Conservation (phyloP, 1,140 invertebrate genomes). For the Saccostrea echinata region DNA sequence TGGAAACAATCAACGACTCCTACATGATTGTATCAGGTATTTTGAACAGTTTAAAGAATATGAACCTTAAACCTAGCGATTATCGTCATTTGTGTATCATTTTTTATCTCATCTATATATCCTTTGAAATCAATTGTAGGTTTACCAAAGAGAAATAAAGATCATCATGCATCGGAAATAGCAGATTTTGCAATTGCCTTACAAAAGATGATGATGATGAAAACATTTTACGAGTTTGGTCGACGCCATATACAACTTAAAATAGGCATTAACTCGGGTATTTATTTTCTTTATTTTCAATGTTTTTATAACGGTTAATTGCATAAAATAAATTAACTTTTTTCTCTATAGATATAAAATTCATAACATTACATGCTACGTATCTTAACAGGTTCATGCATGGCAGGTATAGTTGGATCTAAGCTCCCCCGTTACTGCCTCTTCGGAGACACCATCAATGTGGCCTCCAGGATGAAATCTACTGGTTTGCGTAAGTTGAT, state of each 20-base stretch:
- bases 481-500: constrained; percentile 59
- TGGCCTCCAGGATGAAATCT: constrained; percentile 70
- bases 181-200: constrained; percentile 86
- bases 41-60: neutral
- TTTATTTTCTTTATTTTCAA: neutral
- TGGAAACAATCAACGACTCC: constrained; percentile 78
- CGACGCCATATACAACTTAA: constrained; percentile 61
- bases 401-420: constrained; percentile 70
- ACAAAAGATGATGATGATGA: constrained; percentile 79
- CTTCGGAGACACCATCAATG: constrained; percentile 73
- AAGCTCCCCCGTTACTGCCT: constrained; percentile 70
- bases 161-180: constrained; percentile 89
- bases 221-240: constrained; percentile 61
- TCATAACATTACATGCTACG: neutral
- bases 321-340: neutral
- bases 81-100: too few relatives aligned
- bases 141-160: constrained; percentile 88
- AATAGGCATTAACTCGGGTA: constrained; percentile 72
- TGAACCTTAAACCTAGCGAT: too few relatives aligned
- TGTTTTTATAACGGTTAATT: too few relatives aligned
- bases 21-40: constrained; percentile 78
- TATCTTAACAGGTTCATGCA: constrained; percentile 45
- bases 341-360: neutral
- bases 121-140: constrained; percentile 79
- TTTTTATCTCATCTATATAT: too few relatives aligned